Base-by-base conservation (phyloP, 2,113 vertebrate species). In the Ochotona princeps region DNA sequence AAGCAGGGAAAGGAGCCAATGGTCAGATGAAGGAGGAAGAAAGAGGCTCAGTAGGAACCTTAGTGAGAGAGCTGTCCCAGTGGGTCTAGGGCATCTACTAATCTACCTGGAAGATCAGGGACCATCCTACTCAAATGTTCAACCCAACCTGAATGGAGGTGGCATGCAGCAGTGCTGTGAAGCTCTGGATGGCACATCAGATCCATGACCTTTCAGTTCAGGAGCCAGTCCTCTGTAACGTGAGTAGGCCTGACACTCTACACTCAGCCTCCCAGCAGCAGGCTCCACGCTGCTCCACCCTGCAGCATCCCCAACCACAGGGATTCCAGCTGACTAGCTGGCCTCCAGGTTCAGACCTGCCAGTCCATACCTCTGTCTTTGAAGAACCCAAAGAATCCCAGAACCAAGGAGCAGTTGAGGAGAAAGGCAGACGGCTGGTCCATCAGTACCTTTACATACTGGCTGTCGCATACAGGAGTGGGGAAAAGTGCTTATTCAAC, bases 151-250 rank as follows among this genome's bases (percentile, higher is more conserved):
- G 32, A 47, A 73, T 26, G 15, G 26, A 69, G 14, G 26, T 65
- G 10, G 11, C 30, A 11, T 82, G 63, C 44, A 32, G 63, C 32
- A 28, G 25, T 21, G 35, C 51, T 82, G 38, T 57, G 60, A 54
- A 72, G n/a, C 30, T 30, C 6, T 66, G 26, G 44, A 12, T 67
- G 69, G 61, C 38, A 32, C 14, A 14, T 17, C 4, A 20, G 7
- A 30, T 44, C 83, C n/a, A 21, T 60, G 80, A 54, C 84, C 75
- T 92, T 79, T 73, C 81, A 83, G 30, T 18, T 44, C 74, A 92
- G 28, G n/a, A 69, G 83, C 65, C 47, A 0, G 49, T 57, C 63
- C 44, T 82, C 54, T 26, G 1, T 38, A 75, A 18, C 15, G 11
- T 47, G 25, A 47, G 26, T 38, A 47, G 74, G 28, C 4, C 13